A percentile compares a stretch with the other conserved stretches of the same genome.
Evolutionary conservation across 1,140 invertebrate species (phyloP).

Genomic region (Bombus balteatus): DNA sequence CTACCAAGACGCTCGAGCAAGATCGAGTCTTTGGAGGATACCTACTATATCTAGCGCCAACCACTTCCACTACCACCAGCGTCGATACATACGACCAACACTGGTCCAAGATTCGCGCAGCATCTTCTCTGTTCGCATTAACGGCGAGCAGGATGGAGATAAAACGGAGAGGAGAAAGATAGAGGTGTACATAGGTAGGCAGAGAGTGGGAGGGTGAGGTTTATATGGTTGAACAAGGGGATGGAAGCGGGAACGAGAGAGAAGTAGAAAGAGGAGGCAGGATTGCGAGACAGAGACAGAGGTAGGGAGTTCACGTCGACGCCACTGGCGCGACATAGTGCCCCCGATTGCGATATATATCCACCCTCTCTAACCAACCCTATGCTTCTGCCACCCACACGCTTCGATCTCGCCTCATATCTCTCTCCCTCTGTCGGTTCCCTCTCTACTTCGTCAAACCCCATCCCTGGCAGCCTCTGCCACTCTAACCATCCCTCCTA

Average conservation of each 20-base stretch:
- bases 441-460: constrained; percentile 35
- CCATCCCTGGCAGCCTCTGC: constrained; percentile 15
- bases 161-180: constrained; percentile 37
- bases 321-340: constrained; percentile 76
- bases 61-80: neutral
- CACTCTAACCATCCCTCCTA: constrained; percentile 49
- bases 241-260: neutral
- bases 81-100: constrained; percentile 35
- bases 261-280: neutral
- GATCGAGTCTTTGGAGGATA: constrained; percentile 69
- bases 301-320: constrained; percentile 59
- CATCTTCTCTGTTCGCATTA: constrained; percentile 47
- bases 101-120: constrained; percentile 22
- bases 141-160: constrained; percentile 32
- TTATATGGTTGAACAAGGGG: constrained; percentile 53
- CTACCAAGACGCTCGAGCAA: constrained; percentile 50
- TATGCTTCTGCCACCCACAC: constrained; percentile 71
- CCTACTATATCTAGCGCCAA: constrained; percentile 55
- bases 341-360: constrained; percentile 77
- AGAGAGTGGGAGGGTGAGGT: constrained; percentile 45
- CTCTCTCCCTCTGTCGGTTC: neutral
- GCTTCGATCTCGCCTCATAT: constrained; percentile 56
- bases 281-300: neutral
- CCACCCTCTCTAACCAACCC: constrained; percentile 71
- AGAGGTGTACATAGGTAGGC: constrained; percentile 22